These are phyloP conservation scores for Aricia agestis DNA, from an alignment of 1,140 invertebrate genomes.

Conservation along the genomic window DNA sequence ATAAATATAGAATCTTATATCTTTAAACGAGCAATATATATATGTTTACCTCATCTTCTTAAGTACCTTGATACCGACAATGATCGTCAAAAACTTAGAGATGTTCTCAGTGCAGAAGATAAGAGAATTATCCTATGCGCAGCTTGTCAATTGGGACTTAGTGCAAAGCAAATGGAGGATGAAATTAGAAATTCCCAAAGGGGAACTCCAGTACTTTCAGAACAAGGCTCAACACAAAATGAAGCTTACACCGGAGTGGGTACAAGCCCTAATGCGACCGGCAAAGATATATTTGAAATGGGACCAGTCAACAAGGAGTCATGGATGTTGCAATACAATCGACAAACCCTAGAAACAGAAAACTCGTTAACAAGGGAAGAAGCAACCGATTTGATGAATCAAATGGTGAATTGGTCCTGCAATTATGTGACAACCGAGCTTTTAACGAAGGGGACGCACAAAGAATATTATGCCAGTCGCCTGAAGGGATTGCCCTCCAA, in stretches of 20 bases:
- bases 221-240: conserved; percentile 18
- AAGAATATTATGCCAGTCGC: conserved; percentile 26
- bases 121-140: conserved; percentile 26
- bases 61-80: conserved; percentile 32
- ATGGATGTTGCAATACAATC: too few species aligned
- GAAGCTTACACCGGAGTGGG: conserved; percentile 18
- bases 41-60: conserved; percentile 32
- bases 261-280: conserved; percentile 15
- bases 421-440: conserved; percentile 33
- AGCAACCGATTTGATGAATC: too few species aligned
- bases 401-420: conserved; percentile 26
- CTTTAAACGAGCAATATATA: too few species aligned
- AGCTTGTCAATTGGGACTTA: conserved; percentile 28
- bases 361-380: too few species aligned
- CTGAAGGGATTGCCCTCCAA: conserved; percentile 31
- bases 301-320: too few species aligned
- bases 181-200: conserved; percentile 27
- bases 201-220: conserved; percentile 28
- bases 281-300: too few species aligned
- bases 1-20: too few species aligned
- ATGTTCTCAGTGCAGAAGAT: conserved; percentile 31
- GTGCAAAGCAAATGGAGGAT: neutral
- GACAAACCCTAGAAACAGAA: too few species aligned
- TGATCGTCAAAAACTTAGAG: conserved; percentile 33
- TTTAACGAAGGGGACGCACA: conserved; percentile 37